Conservation (phyloP, 2,797 vertebrate species). For the Brachyalestes nurse region DNA sequence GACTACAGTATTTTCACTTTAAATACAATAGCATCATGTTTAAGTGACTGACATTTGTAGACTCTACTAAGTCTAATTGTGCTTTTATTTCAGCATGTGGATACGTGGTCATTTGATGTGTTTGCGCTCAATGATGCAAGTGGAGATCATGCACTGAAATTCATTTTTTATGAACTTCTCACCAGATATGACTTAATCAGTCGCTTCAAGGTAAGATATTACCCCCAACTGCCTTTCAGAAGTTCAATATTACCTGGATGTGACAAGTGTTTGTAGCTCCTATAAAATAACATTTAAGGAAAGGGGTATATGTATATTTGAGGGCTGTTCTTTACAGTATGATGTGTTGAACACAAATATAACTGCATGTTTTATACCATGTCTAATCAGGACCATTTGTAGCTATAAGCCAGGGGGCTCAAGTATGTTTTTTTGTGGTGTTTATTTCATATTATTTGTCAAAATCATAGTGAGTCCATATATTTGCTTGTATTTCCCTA, state of each 20-base stretch:
- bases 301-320: background rate
- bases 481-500: too few species aligned
- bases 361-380: too few species aligned
- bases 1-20: background rate
- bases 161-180: conserved; percentile 95
- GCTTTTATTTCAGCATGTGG: conserved; percentile 82
- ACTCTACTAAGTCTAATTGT: conserved; percentile 24
- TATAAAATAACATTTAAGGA: background rate
- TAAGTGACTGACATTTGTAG: background rate
- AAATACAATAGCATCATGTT: background rate
- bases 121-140: conserved; percentile 94
- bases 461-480: too few species aligned
- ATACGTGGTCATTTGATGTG: conserved; percentile 94
- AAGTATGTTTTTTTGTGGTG: too few species aligned
- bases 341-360: background rate
- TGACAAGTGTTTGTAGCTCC: background rate
- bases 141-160: conserved; percentile 92
- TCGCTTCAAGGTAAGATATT: conserved; percentile 88
- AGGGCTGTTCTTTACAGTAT: background rate
- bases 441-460: too few species aligned
- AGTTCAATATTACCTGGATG: background rate
- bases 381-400: background rate
- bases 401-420: too few species aligned
- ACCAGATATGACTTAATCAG: conserved; percentile 94
- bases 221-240: background rate